phyloP scores from a whole-genome alignment of 2,888 invertebrate genomes.

The Linnaemya vulpina region DNA sequence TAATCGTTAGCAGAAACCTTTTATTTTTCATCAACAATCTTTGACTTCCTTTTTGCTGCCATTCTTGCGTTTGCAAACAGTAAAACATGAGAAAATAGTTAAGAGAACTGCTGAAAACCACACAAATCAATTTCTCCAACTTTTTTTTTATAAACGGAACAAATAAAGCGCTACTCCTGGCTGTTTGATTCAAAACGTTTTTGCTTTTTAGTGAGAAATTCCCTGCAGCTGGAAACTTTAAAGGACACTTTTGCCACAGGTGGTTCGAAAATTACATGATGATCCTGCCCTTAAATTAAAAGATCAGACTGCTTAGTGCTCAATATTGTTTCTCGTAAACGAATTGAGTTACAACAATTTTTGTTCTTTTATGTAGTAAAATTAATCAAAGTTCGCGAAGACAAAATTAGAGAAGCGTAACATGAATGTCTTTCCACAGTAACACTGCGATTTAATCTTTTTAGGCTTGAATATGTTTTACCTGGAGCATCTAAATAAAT shows the following conservation, averaged over 20 bases:
- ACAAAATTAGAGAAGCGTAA: too few relatives aligned
- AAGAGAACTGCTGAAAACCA: slow-evolving; percentile 64
- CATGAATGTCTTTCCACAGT: too few relatives aligned
- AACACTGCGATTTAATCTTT: too few relatives aligned
- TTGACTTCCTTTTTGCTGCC: not conserved
- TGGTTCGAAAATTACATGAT: not conserved
- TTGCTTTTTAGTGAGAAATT: not conserved
- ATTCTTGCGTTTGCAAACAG: slow-evolving; percentile 1
- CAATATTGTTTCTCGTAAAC: too few relatives aligned
- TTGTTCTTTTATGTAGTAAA: too few relatives aligned
- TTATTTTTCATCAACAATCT: slow-evolving; percentile 11
- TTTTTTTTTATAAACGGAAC: slow-evolving; percentile 34
- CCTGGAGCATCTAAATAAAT: too few relatives aligned
- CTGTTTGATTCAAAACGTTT: not conserved
- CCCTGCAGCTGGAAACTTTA: not conserved
- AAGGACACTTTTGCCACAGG: not conserved
- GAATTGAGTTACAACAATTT: too few relatives aligned
- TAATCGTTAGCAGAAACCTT: not conserved
- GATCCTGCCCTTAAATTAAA: too few relatives aligned
- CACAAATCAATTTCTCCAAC: slow-evolving; percentile 69
- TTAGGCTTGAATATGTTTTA: too few relatives aligned
- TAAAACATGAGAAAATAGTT: slow-evolving; percentile 62
- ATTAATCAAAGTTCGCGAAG: too few relatives aligned
- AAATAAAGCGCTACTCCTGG: slow-evolving; percentile 16
- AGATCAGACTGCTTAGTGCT: too few relatives aligned